These are phyloP conservation scores for Polyommatus iphigenia DNA, from an alignment of 2,888 invertebrate species.

Conservation along the genomic window DNA sequence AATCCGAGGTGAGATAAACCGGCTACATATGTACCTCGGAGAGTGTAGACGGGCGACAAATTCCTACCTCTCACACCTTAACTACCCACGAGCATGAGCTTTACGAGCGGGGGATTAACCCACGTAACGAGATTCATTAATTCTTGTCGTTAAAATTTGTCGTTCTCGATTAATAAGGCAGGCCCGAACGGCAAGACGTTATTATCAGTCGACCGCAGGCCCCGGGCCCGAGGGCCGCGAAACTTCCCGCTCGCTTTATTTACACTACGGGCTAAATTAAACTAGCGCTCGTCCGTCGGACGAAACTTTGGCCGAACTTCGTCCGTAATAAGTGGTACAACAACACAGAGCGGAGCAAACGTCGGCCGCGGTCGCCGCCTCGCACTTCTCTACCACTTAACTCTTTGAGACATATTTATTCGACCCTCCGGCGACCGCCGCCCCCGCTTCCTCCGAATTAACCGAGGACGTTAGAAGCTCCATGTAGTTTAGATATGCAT, in stretches of 20 bases:
- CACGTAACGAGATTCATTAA: conserved; percentile 82
- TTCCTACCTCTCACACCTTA: conserved; percentile 64
- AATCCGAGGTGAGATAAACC: conserved; percentile 3
- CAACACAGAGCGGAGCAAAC: conserved; percentile 81
- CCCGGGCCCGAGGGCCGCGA: conserved; percentile 58
- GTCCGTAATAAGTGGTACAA: conserved; percentile 82
- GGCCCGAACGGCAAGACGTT: conserved; percentile 72
- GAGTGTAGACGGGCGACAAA: conserved; percentile 33
- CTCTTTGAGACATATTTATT: conserved; percentile 81
- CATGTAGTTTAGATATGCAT: conserved; percentile 36
- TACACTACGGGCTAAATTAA: conserved; percentile 82
- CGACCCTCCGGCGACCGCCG: conserved; percentile 78
- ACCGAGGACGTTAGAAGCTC: conserved; percentile 70
- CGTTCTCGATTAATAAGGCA: conserved; percentile 82
- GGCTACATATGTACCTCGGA: conserved; percentile 21
- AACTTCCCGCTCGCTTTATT: conserved; percentile 79
- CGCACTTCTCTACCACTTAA: conserved; percentile 78
- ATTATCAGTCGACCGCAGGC: conserved; percentile 76
- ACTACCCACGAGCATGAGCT: conserved; percentile 73
- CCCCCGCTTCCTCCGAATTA: conserved; percentile 68
- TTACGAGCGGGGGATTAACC: conserved; percentile 81
- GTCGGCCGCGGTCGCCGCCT: conserved; percentile 77
- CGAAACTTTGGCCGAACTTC: conserved; percentile 80
- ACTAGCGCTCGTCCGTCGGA: conserved; percentile 78
- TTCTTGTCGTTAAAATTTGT: conserved; percentile 82